Evolutionary conservation across 1,140 invertebrate species (phyloP), one percentile per base, ranked within the genome.

Genomic region (Piezodorus guildinii): DNA sequence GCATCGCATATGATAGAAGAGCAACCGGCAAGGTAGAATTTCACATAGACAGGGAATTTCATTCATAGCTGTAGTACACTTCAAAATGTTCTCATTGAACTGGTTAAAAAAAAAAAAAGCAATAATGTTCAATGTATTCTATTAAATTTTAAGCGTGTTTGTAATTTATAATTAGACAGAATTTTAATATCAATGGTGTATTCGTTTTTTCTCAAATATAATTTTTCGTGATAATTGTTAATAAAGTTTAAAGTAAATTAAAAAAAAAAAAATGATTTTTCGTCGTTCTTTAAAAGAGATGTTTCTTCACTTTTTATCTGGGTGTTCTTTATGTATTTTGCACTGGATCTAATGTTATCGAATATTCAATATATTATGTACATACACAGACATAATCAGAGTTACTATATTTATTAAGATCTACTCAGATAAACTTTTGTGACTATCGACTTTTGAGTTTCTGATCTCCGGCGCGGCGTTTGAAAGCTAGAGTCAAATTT

Each of bases 311-410:
- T 54, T 63, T 30, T 63, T 25, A 30, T 64, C 62, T 64, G 51
- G 54, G 54, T 64, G 62, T 64, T 54, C 17, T 58, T 56, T 56
- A 23, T 64, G 62, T 64, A 64, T 54, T 64, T 52, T 59, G 62
- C 62, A 64, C 62, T 51, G 52, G 25, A 45, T 16, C 54, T 64
- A 60, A 16, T 19, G 17, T 60, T 60, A 30, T 34, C 43, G 23
- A n/a, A 43, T 43, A 60, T 52, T 52, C n/a, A 27, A 19, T 27
- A 52, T 63, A 30, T 54, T n/a, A 63, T 63, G 62, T 63, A 63
- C 21, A 63, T 63, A 63, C 62, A 63, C 62, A 27, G 10, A 3
- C 61, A 9, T 25, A 62, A 49, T 43, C 14, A 43, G 44, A 46
- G 43, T 45, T 46, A 19, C n/a, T 49, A n/a, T 49, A 21, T 21